phyloP scores from a whole-genome alignment of 2,113 vertebrate genomes.

The Lucifuga dentata region DNA sequence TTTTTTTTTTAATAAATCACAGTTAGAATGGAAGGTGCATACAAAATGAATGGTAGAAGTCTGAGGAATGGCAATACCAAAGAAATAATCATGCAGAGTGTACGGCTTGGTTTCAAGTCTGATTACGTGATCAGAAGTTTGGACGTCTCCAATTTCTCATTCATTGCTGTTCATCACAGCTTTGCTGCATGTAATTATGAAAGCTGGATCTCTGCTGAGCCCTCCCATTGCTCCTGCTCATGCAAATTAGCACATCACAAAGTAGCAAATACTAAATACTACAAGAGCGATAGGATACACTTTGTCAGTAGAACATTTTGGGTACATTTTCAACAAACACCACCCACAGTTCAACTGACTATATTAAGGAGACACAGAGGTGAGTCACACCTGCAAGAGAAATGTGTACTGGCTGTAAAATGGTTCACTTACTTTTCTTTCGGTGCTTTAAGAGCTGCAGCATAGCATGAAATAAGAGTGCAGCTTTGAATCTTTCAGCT shows the following conservation, averaged over 20 bases:
- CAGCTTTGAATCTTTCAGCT: too few species aligned
- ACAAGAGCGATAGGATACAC: background rate
- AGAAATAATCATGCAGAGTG: background rate
- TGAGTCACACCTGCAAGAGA: background rate
- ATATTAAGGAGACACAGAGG: constrained; percentile 21
- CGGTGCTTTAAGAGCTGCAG: constrained; percentile 23
- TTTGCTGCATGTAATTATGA: too few species aligned
- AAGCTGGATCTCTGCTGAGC: too few species aligned
- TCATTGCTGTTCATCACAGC: too few species aligned
- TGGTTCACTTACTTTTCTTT: constrained; percentile 34
- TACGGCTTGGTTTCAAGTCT: constrained; percentile 15
- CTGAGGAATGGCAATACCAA: constrained; percentile 29
- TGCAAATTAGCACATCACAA: background rate
- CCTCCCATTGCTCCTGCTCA: background rate
- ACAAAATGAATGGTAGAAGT: constrained; percentile 37
- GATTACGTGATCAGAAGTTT: constrained; percentile 18
- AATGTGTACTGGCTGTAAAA: constrained; percentile 34
- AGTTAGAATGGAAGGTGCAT: constrained; percentile 48
- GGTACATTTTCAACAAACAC: constrained; percentile 19
- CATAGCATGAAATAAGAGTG: constrained; percentile 31
- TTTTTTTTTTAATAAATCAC: constrained; percentile 26
- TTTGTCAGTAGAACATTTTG: background rate
- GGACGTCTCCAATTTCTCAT: constrained; percentile 8
- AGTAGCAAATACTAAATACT: background rate
- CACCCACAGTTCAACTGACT: constrained; percentile 22